These are phyloP conservation scores for Sinocyclocheilus rhinocerous DNA, from an alignment of 2,113 vertebrate species.

Conservation along the genomic window DNA sequence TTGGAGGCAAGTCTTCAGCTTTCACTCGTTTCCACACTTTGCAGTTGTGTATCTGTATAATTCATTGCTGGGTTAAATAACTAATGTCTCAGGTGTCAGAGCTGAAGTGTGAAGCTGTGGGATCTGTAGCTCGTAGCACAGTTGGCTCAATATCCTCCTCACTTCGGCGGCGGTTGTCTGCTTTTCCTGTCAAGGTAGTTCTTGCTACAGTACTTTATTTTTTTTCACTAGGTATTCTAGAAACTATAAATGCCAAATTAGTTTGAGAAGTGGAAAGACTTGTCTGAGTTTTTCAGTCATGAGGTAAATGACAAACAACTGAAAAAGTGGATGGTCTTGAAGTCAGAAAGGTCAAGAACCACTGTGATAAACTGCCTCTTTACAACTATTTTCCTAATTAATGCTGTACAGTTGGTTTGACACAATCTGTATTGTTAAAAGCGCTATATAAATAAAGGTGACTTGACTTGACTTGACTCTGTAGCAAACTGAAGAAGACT, in stretches of 20 bases:
- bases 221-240: too few relatives aligned
- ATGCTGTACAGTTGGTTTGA: too few relatives aligned
- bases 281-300: too few relatives aligned
- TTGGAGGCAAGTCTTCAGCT: constrained; percentile 67
- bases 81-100: constrained; percentile 66
- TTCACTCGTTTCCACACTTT: not conserved
- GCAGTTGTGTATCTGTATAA: not conserved
- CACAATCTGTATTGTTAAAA: too few relatives aligned
- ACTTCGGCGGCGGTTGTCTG: constrained; percentile 72
- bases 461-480: too few relatives aligned
- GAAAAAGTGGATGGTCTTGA: too few relatives aligned
- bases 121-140: constrained; percentile 65
- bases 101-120: constrained; percentile 65
- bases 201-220: not conserved
- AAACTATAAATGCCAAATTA: too few relatives aligned
- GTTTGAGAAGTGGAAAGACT: too few relatives aligned
- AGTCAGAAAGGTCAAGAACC: not conserved
- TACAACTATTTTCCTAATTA: too few relatives aligned
- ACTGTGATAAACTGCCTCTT: not conserved
- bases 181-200: constrained; percentile 71
- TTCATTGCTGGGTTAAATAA: not conserved
- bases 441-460: too few relatives aligned
- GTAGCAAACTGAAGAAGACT: too few relatives aligned
- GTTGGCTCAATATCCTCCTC: constrained; percentile 71
- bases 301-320: too few relatives aligned